phyloP scores from a whole-genome alignment of 2,888 invertebrate species.

The Aleiodes testaceus region DNA sequence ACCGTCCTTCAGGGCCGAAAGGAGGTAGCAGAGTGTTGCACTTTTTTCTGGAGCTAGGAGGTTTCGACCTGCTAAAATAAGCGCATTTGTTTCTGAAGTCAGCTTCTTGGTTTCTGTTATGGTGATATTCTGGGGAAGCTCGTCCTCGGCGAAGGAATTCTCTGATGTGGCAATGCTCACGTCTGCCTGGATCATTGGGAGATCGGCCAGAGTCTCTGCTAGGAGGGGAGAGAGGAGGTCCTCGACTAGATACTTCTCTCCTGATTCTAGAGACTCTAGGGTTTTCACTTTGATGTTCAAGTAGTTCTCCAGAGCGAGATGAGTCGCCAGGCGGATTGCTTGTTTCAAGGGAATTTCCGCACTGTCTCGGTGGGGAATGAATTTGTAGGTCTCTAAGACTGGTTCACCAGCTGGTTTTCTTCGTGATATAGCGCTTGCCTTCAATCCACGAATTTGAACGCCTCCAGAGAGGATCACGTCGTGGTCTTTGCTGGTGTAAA shows the following conservation, averaged over 20 bases:
- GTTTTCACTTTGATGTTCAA: conserved; percentile 64
- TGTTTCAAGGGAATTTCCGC: conserved; percentile 58
- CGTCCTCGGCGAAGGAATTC: conserved; percentile 73
- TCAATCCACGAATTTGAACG: conserved; percentile 77
- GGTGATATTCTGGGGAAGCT: conserved; percentile 75
- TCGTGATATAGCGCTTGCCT: conserved; percentile 75
- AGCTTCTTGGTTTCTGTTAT: conserved; percentile 78
- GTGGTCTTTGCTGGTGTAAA: conserved; percentile 68
- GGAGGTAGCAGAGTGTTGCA: not conserved
- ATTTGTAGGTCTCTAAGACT: conserved; percentile 75
- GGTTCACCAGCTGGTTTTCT: conserved; percentile 74
- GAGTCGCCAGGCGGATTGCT: conserved; percentile 68
- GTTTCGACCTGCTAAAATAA: conserved; percentile 75
- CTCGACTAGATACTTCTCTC: conserved; percentile 59
- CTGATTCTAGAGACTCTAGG: conserved; percentile 64
- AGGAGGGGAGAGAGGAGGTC: conserved; percentile 75
- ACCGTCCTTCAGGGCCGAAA: conserved; percentile 45
- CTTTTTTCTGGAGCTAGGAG: conserved; percentile 69
- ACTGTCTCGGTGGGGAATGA: conserved; percentile 74
- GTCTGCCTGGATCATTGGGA: conserved; percentile 82
- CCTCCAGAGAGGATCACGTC: conserved; percentile 75
- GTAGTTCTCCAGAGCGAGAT: conserved; percentile 75
- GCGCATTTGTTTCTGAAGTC: conserved; percentile 74
- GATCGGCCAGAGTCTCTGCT: conserved; percentile 78
- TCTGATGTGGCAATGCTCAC: conserved; percentile 74